Base-by-base conservation (phyloP, 2,113 vertebrate species). In the Tapirus terrestris region DNA sequence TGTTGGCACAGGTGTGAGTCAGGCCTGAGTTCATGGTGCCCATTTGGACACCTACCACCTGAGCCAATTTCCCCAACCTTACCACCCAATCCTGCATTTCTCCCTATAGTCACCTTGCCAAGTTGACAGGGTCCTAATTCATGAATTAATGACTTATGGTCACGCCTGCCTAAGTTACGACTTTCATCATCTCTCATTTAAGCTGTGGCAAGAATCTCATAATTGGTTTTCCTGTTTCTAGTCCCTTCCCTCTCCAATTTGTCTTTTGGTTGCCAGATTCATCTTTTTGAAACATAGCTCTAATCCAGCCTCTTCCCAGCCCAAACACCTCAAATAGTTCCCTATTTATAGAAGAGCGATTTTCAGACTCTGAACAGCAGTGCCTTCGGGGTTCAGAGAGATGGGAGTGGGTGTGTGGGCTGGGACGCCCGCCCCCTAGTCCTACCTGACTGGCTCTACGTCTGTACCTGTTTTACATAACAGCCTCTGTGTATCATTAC, bases 211-310 rank as follows among this genome's bases (percentile, higher is more conserved):
- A 96, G 65, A 84, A 51, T 58, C 31, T 94, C 81, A 45, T 85
- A 85, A 92, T 91, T 86, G 91, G 76, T 81, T 91, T 97, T 73
- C 67, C 65, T n/a, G 16, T 61, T 96, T 51, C 81, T 86, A 13
- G 18, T 94, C 79, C 96, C 56, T 96, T 96, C 84, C 45, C 29
- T 88, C 84, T 95, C 85, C 61, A 77, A 91, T 98, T 93, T 95
- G 31, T 97, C 91, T 97, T 92, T 53, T 58, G 12, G 70, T 94
- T 94, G 77, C 94, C 70, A 91, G 91, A 84, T 95, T 93, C 75
- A 97, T 93, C 88, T 88, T 97, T 76, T 67, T 86, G 94, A 98
- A 89, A 75, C 82, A 79, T 68, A 58, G 56, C 43, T 93, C 72
- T 94, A 97, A 93, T 73, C 85, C 48, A 90, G 89, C 13, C 48